Evolutionary conservation across 2,797 vertebrate species (phyloP).

Genomic region (Manis javanica): DNA sequence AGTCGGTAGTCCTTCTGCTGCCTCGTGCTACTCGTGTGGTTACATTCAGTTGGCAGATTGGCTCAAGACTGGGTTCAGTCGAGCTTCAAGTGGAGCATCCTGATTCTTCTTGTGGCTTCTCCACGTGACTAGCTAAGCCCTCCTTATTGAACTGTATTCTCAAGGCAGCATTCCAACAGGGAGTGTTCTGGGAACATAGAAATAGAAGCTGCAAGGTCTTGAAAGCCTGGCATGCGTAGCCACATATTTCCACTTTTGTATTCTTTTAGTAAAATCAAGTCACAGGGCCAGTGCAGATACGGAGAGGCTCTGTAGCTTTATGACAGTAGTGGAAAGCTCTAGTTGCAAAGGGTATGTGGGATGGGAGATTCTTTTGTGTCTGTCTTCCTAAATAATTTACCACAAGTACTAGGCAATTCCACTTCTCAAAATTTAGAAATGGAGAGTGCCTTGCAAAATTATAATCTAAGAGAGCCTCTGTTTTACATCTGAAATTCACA

Average conservation of each 20-base stretch:
- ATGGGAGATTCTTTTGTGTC: neutral
- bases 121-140: neutral
- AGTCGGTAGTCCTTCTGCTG: neutral
- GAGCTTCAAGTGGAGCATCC: neutral
- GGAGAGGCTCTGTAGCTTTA: neutral
- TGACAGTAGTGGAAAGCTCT: neutral
- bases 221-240: neutral
- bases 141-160: neutral
- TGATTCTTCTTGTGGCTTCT: neutral
- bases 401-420: neutral
- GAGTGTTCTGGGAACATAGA: neutral
- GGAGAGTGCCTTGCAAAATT: neutral
- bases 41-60: neutral
- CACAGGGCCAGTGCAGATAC: neutral
- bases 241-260: neutral
- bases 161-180: neutral
- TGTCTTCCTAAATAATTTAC: constrained; percentile 1
- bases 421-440: neutral
- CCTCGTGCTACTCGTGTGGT: neutral
- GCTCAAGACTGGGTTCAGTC: neutral
- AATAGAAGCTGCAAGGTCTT: neutral
- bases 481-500: neutral
- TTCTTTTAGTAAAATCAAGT: constrained; percentile 28
- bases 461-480: neutral
- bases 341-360: neutral